These are phyloP conservation scores for Nyctalus aviator DNA, from an alignment of 2,797 vertebrate species.

Conservation along the genomic window DNA sequence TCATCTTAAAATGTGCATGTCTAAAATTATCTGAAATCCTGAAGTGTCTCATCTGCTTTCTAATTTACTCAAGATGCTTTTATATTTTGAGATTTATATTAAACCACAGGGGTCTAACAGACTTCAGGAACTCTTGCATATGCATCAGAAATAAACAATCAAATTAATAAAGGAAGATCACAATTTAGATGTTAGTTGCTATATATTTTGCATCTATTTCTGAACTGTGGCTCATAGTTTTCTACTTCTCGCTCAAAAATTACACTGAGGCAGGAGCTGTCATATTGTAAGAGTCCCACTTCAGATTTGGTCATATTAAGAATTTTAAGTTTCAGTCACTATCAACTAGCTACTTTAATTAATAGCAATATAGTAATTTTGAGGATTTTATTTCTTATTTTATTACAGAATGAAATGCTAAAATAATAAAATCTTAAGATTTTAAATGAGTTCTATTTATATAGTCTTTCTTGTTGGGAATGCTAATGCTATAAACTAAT, in stretches of 20 bases:
- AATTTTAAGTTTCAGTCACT: not conserved
- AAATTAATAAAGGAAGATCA: constrained; percentile 87
- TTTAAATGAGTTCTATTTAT: not conserved
- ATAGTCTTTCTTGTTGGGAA: not conserved
- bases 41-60: constrained; percentile 88
- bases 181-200: constrained; percentile 84
- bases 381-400: not conserved
- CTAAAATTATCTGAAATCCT: constrained; percentile 82
- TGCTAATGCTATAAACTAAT: not conserved
- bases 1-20: constrained; percentile 84
- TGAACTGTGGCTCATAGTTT: not conserved
- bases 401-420: not conserved
- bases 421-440: constrained; percentile 12
- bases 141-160: constrained; percentile 87
- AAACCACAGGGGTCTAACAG: constrained; percentile 87
- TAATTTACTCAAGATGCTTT: constrained; percentile 89
- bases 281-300: constrained; percentile 9
- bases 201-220: not conserved
- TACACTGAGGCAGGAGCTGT: fast-evolving
- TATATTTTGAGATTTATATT: constrained; percentile 90
- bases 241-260: not conserved
- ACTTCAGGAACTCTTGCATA: constrained; percentile 87
- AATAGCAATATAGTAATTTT: not conserved
- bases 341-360: constrained; percentile 18
- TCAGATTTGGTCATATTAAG: not conserved